These are phyloP conservation scores for Hycleus phaleratus DNA, from an alignment of 1,140 invertebrate species.

Conservation along the genomic window DNA sequence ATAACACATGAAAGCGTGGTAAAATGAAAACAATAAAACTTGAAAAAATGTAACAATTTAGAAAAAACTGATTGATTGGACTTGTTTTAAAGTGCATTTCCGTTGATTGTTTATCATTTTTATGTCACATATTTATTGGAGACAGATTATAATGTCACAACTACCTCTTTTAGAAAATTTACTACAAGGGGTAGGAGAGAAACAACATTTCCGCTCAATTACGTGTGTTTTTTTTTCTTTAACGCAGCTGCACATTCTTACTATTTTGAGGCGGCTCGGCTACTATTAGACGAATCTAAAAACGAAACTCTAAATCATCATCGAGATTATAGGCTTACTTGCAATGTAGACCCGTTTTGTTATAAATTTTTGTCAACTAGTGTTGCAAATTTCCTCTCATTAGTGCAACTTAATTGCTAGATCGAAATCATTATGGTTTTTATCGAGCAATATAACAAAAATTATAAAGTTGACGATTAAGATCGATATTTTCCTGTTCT, in stretches of 20 bases:
- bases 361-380: neutral
- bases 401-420: neutral
- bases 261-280: no score
- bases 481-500: no score
- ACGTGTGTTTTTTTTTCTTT: no score
- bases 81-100: slow-evolving; percentile 12
- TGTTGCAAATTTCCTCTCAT: neutral
- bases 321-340: no score
- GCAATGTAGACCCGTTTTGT: neutral
- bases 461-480: no score
- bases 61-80: slow-evolving; percentile 19
- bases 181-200: no score
- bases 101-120: slow-evolving; percentile 18
- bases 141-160: no score
- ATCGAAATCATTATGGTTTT: neutral
- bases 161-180: no score
- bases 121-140: slow-evolving; percentile 2
- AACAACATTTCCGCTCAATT: no score
- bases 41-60: slow-evolving; percentile 2
- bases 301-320: no score
- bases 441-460: neutral
- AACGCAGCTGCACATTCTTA: no score
- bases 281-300: no score
- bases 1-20: slow-evolving; percentile 12
- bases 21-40: slow-evolving; percentile 3